Percentiles rank a stretch among this genome's conserved stretches.
phyloP scores from a whole-genome alignment of 2,113 vertebrate species.

The Mus pahari region DNA sequence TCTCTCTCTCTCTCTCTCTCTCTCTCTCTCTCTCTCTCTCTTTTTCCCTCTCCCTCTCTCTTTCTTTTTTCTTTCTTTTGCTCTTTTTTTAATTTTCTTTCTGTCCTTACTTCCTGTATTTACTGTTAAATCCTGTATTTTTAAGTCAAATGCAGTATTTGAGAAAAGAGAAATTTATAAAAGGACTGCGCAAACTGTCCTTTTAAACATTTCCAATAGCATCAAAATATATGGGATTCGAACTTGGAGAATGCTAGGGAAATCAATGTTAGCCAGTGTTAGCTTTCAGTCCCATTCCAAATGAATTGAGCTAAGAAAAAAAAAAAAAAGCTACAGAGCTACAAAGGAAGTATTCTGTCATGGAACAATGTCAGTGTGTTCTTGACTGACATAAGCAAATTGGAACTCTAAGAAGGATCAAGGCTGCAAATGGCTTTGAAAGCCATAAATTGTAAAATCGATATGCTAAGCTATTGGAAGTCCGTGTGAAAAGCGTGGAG shows the following conservation, averaged over 20 bases:
- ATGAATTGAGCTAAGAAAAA: conserved; percentile 55
- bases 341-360: conserved; percentile 62
- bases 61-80: neutral
- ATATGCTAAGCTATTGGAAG: conserved; percentile 69
- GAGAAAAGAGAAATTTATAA: neutral
- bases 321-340: conserved; percentile 52
- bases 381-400: conserved; percentile 75
- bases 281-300: conserved; percentile 67
- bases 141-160: conserved; percentile 6
- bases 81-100: neutral
- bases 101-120: neutral
- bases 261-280: conserved; percentile 65
- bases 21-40: too few relatives aligned
- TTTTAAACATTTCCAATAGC: conserved; percentile 26
- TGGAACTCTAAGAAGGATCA: conserved; percentile 69
- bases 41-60: neutral
- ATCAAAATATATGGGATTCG: conserved; percentile 20
- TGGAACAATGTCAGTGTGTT: conserved; percentile 63
- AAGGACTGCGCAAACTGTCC: neutral
- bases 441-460: conserved; percentile 80
- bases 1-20: neutral
- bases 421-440: conserved; percentile 72
- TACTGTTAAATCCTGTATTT: neutral
- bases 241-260: conserved; percentile 55
- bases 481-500: conserved; percentile 32